Percentiles rank a stretch among this genome's conserved stretches.
phyloP scores from a whole-genome alignment of 2,113 vertebrate species.

The Hirundichthys speculiger region DNA sequence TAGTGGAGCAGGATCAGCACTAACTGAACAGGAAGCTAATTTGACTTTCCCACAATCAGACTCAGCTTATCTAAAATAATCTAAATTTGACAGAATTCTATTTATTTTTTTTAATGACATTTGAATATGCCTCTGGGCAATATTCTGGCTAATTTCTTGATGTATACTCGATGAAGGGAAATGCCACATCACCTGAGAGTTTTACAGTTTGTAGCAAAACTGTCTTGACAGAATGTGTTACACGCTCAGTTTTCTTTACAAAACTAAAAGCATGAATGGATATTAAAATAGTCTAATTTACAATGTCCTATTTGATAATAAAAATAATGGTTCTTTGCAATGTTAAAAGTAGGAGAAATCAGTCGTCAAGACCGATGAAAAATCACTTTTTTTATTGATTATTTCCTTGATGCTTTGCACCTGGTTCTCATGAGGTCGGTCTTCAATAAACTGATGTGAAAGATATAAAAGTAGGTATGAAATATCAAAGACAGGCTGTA shows the following conservation, averaged over 20 bases:
- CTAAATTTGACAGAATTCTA: too few relatives aligned
- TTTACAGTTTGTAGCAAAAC: too few relatives aligned
- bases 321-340: background rate
- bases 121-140: background rate
- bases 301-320: background rate
- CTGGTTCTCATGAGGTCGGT: conserved; percentile 16
- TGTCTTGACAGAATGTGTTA: background rate
- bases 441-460: conserved; percentile 40
- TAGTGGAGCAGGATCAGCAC: too few relatives aligned
- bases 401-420: conserved; percentile 23
- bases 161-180: too few relatives aligned
- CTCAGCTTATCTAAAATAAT: too few relatives aligned
- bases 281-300: conserved; percentile 19
- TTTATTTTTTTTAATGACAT: too few relatives aligned
- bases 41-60: too few relatives aligned
- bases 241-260: background rate
- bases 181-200: too few relatives aligned
- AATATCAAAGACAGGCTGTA: conserved; percentile 58
- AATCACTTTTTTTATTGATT: conserved; percentile 7
- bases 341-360: background rate
- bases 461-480: conserved; percentile 45
- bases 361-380: conserved; percentile 5
- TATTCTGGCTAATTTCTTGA: background rate
- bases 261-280: conserved; percentile 1
- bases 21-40: too few relatives aligned